phyloP scores from a whole-genome alignment of 1,140 invertebrate species.

The Steinernema khuongi region DNA sequence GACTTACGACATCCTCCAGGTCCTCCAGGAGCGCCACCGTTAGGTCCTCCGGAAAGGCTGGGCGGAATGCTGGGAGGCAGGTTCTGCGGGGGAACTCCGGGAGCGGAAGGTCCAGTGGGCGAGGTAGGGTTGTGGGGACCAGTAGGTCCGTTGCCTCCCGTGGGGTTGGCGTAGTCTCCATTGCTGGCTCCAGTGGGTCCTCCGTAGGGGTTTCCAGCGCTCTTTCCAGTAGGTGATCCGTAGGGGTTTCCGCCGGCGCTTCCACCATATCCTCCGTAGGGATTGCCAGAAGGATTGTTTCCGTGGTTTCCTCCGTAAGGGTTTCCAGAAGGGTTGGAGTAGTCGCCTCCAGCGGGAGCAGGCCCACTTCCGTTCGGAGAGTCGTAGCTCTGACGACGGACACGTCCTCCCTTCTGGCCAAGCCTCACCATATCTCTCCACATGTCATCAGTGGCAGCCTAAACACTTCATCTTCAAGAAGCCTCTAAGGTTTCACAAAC shows the following conservation, averaged over 20 bases:
- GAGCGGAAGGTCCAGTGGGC: constrained; percentile 30
- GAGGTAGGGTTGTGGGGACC: too few relatives aligned
- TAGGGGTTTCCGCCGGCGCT: too few relatives aligned
- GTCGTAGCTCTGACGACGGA: constrained; percentile 36
- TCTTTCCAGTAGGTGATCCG: too few relatives aligned
- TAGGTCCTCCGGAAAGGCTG: constrained; percentile 25
- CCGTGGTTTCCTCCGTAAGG: not conserved
- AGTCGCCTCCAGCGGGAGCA: not conserved
- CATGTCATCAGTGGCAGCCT: constrained; percentile 36
- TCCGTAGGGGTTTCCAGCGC: not conserved
- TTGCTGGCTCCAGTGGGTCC: not conserved
- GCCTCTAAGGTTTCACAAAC: constrained; percentile 15
- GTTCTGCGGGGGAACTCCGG: constrained; percentile 21
- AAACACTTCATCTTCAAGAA: not conserved
- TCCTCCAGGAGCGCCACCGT: constrained; percentile 27
- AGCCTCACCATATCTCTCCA: constrained; percentile 38
- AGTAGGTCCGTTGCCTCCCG: too few relatives aligned
- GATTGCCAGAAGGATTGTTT: not conserved
- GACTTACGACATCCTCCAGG: constrained; percentile 28
- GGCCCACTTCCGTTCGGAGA: constrained; percentile 16
- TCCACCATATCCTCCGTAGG: not conserved
- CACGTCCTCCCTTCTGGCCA: constrained; percentile 20
- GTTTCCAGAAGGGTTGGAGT: not conserved
- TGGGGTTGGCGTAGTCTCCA: too few relatives aligned
- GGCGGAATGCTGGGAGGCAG: constrained; percentile 37